A percentile compares a stretch with the other conserved stretches of the same genome.
These are phyloP conservation scores for Pseudochirops cupreus DNA, from an alignment of 2,797 vertebrate genomes.

Conservation along the genomic window DNA sequence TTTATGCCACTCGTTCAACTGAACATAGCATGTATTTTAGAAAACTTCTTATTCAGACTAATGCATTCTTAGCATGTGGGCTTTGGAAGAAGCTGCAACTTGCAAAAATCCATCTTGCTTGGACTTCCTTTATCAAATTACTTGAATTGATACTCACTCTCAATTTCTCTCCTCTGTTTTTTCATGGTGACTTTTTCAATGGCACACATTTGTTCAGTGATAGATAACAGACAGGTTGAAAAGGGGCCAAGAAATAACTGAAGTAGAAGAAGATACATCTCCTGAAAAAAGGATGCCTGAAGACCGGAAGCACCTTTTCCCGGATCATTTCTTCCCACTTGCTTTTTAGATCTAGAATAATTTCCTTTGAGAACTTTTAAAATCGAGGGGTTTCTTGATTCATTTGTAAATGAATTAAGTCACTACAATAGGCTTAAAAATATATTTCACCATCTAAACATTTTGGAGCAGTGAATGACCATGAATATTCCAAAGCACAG, in stretches of 20 bases:
- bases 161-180: constrained; percentile 57
- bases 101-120: constrained; percentile 59
- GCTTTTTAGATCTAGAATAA: constrained; percentile 51
- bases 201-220: constrained; percentile 61
- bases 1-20: constrained; percentile 39
- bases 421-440: not conserved
- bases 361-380: constrained; percentile 46
- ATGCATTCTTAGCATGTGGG: constrained; percentile 39
- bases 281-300: constrained; percentile 38
- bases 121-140: constrained; percentile 56
- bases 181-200: constrained; percentile 39
- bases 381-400: constrained; percentile 45
- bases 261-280: not conserved
- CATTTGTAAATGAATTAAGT: constrained; percentile 17
- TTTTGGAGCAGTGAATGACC: constrained; percentile 51
- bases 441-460: constrained; percentile 18
- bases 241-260: constrained; percentile 29
- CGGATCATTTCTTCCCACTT: constrained; percentile 52
- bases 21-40: not conserved
- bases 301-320: not conserved
- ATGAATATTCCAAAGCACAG: constrained; percentile 26
- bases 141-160: constrained; percentile 51
- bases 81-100: constrained; percentile 55
- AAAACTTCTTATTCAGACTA: constrained; percentile 2
- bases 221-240: not conserved